Base-by-base conservation (phyloP, 1,140 invertebrate species). In the Scylla paramamosain region DNA sequence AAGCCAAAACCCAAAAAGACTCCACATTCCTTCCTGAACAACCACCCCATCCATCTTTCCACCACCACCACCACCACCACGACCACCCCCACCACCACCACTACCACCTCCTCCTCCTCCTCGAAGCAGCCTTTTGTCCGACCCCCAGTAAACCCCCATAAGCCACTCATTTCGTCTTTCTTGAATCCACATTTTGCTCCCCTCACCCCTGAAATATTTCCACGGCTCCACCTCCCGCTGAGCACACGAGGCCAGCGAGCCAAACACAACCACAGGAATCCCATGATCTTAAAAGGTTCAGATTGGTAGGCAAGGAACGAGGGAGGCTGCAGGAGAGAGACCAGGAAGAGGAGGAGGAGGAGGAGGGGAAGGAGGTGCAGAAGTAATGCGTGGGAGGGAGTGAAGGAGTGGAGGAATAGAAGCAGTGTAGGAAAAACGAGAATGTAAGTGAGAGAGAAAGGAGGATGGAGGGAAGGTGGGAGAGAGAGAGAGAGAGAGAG, bases 281-380 rank as follows among this genome's bases (percentile, higher is more conserved):
- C 67, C 67, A 77, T n/a, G 67, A 77, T 77, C 67, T 77, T 77
- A 77, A 77, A 77, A 77, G 67, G 67, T n/a, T n/a, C 67, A 77
- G 67, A 77, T 77, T 77, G 67, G 67, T 77, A 77, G 67, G 67
- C 67, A 8, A n/a, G 67, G n/a, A 77, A 77, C 67, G 67, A 77
- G 67, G 67, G n/a, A n/a, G 67, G 67, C 4, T 20, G 67, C 25
- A 77, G 52, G 52, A 59, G 67, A 20, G 67, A 20, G n/a, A 77
- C 7, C 25, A 77, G 67, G 67, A n/a, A 77, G 67, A 77, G 67
- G 1, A n/a, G 67, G 67, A 77, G 67, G 1, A n/a, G 67, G 67
- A 12, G 52, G 52, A 59, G 52, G 52, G 52, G 52, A 59, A 59
- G 52, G 20, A 59, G 52, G 20, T 16, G 20, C 10, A 59, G n/a